phyloP scores from a whole-genome alignment of 2,888 invertebrate species.

The Conomelus anceps region DNA sequence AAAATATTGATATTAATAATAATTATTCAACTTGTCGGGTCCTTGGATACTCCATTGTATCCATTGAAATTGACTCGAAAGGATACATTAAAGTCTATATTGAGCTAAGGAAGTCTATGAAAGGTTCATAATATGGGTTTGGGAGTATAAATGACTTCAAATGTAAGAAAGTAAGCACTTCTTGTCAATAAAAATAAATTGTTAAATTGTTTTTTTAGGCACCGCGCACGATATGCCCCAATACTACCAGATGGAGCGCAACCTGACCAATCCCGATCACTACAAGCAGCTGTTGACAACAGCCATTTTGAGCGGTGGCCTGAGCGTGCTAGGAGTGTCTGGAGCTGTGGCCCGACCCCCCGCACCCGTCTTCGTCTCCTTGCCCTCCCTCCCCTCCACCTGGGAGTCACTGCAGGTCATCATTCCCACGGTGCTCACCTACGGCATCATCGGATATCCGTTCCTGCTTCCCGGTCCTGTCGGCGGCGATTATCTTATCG shows the following conservation, averaged over 20 bases:
- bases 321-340: constrained; percentile 67
- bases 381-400: constrained; percentile 77
- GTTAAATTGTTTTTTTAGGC: constrained; percentile 26
- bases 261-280: constrained; percentile 71
- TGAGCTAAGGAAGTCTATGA: too few relatives aligned
- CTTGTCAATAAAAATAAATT: background rate
- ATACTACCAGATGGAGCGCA: constrained; percentile 65
- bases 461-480: constrained; percentile 91
- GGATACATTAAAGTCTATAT: too few relatives aligned
- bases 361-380: constrained; percentile 76
- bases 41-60: too few relatives aligned
- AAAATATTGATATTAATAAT: too few relatives aligned
- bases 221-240: constrained; percentile 80
- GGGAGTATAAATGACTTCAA: too few relatives aligned
- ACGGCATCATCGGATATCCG: constrained; percentile 87
- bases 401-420: constrained; percentile 76
- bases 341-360: constrained; percentile 74
- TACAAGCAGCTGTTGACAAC: constrained; percentile 68
- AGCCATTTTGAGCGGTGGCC: constrained; percentile 50
- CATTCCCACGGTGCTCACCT: constrained; percentile 78
- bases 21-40: too few relatives aligned
- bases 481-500: constrained; percentile 72
- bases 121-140: too few relatives aligned
- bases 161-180: too few relatives aligned
- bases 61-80: too few relatives aligned